Evolutionary conservation across 2,797 vertebrate genomes (phyloP), one percentile per base, ranked within the genome.

Genomic region (Halcyon badia): DNA sequence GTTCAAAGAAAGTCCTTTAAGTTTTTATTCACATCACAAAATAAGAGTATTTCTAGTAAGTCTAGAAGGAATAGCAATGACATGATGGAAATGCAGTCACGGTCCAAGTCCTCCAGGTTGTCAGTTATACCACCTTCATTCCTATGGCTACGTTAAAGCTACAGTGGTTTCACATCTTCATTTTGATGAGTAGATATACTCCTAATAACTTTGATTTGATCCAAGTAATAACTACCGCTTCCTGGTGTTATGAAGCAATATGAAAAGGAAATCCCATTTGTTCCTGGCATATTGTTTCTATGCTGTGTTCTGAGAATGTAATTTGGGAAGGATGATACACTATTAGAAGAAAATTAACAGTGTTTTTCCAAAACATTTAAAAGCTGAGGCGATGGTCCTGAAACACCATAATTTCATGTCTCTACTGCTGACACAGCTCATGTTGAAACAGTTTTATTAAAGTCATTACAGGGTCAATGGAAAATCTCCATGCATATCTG

Each of bases 401-500:
- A 61, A 91, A 69, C 26, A 76, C 35, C 42, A 52, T 71, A 5
- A 58, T 88, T 95, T 95, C 54, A 49, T 24, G 31, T 70, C 61
- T 81, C 69, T 64, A 26, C 73, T 94, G 91, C 95, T 95, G 89
- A 97, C 80, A 79, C 83, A 96, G 93, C 83, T 91, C n/a, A 25
- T 66, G n/a, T 90, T 88, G 80, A 79, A 95, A 76, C 73, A 87
- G 51, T 88, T 95, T 95, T 88, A 96, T 84, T 97, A 94, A 97
- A 95, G 94, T 95, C 95, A 73, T 96, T 91, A 90, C 87, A 97
- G 93, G 97, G 96, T 97, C 96, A 97, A 90, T 90, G 91, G 85
- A 79, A 93, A 94, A 76, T 64, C 80, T 89, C 70, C 56, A n/a
- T 79, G 56, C 77, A 60, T 84, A 91, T 72, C 72, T 87, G 62